A percentile compares a stretch with the other conserved stretches of the same genome.
Evolutionary conservation across 2,797 vertebrate genomes (phyloP).

Genomic region (Cirrhinus mrigala): DNA sequence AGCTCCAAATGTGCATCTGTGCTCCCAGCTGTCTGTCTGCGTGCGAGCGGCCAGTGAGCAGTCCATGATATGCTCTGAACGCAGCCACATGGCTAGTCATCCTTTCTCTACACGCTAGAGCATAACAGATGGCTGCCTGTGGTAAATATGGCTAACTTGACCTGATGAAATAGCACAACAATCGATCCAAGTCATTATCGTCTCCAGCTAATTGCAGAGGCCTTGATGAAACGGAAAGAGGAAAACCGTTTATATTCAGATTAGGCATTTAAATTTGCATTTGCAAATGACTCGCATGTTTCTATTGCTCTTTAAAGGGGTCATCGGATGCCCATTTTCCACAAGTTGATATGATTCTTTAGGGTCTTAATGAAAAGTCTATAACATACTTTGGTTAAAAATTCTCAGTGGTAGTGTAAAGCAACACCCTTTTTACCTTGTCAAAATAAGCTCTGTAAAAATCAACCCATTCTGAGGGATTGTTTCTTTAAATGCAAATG

Average conservation of each 20-base stretch:
- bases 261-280: background rate
- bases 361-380: no score
- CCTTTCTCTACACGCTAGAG: slow-evolving; percentile 29
- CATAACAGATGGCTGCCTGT: slow-evolving; percentile 53
- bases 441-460: no score
- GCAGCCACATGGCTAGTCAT: slow-evolving; percentile 31
- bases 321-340: no score
- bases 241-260: slow-evolving; percentile 56
- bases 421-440: no score
- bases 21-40: slow-evolving; percentile 37
- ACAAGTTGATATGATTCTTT: no score
- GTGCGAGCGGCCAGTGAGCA: slow-evolving; percentile 35
- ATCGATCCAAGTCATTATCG: slow-evolving; percentile 60
- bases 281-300: background rate
- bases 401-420: no score
- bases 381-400: no score
- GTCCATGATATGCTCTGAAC: background rate
- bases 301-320: slow-evolving; percentile 19
- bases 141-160: slow-evolving; percentile 44
- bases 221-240: slow-evolving; percentile 63
- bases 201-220: slow-evolving; percentile 70
- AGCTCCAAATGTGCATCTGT: slow-evolving; percentile 35
- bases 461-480: no score
- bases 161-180: slow-evolving; percentile 62
- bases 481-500: no score